phyloP scores from a whole-genome alignment of 2,797 vertebrate genomes.

The Erithacus rubecula region DNA sequence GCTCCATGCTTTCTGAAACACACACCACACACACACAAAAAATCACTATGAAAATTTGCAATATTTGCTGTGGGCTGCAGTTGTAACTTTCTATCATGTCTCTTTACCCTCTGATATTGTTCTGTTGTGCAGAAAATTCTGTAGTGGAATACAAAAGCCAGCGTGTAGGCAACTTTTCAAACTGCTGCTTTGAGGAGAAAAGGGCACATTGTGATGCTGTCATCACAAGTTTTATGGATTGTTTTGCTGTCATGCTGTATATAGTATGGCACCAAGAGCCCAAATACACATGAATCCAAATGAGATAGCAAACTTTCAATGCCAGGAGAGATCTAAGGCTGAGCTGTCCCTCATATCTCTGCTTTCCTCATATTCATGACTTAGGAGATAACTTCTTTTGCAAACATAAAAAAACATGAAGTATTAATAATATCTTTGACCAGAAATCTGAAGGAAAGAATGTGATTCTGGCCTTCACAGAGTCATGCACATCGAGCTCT shows the following conservation, averaged over 20 bases:
- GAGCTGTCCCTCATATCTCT: neutral
- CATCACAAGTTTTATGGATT: neutral
- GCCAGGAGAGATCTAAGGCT: neutral
- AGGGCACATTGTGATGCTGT: neutral
- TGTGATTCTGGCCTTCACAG: neutral
- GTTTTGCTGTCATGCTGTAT: neutral
- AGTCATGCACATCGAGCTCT: neutral
- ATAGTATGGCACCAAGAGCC: neutral
- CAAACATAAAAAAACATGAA: neutral
- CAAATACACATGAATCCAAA: neutral
- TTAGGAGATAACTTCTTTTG: neutral
- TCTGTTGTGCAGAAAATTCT: neutral
- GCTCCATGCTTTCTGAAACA: constrained; percentile 35
- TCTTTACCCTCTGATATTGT: neutral
- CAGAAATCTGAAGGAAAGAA: neutral
- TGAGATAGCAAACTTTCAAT: neutral
- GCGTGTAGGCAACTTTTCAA: neutral
- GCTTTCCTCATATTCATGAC: neutral
- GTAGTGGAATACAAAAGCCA: neutral
- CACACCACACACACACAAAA: neutral
- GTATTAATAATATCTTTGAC: neutral
- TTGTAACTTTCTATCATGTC: neutral
- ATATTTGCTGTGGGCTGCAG: constrained; percentile 29
- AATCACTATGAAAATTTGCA: constrained; percentile 50
- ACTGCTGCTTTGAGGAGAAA: neutral